Percentiles rank a stretch among this genome's conserved stretches.
Evolutionary conservation across 2,797 vertebrate genomes (phyloP).

Genomic region (Sebastes baramenuke): DNA sequence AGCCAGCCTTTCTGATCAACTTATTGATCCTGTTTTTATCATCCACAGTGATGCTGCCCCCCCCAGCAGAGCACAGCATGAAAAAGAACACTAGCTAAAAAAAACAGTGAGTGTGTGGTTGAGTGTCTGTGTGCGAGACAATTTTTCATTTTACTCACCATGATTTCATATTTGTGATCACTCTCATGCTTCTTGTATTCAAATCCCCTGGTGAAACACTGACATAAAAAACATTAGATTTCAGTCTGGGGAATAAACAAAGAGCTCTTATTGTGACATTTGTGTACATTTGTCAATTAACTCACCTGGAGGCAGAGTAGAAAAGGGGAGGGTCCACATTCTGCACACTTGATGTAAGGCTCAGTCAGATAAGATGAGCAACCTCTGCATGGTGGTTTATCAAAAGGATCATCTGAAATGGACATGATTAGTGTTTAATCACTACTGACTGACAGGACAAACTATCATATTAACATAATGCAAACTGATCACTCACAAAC

Average conservation of each 20-base stretch:
- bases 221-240: conserved; percentile 24
- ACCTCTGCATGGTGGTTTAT: conserved; percentile 93
- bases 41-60: too few relatives aligned
- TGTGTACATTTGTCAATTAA: not conserved
- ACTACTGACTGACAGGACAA: not conserved
- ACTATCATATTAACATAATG: not conserved
- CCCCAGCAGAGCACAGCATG: too few relatives aligned
- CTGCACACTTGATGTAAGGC: conserved; percentile 97
- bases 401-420: conserved; percentile 91
- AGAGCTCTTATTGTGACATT: accelerated
- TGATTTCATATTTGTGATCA: conserved; percentile 98
- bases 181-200: conserved; percentile 98
- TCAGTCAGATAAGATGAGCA: conserved; percentile 95
- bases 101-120: not conserved
- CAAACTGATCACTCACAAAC: not conserved
- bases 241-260: not conserved
- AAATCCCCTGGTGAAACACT: conserved; percentile 98
- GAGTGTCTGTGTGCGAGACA: not conserved
- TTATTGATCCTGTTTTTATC: too few relatives aligned
- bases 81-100: not conserved
- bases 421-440: not conserved
- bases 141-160: conserved; percentile 85
- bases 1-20: too few relatives aligned
- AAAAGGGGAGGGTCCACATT: conserved; percentile 93
- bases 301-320: conserved; percentile 95